A percentile compares a stretch with the other conserved stretches of the same genome.
Conservation (phyloP, 2,888 invertebrate genomes). For the Ypsolopha scabrella region DNA sequence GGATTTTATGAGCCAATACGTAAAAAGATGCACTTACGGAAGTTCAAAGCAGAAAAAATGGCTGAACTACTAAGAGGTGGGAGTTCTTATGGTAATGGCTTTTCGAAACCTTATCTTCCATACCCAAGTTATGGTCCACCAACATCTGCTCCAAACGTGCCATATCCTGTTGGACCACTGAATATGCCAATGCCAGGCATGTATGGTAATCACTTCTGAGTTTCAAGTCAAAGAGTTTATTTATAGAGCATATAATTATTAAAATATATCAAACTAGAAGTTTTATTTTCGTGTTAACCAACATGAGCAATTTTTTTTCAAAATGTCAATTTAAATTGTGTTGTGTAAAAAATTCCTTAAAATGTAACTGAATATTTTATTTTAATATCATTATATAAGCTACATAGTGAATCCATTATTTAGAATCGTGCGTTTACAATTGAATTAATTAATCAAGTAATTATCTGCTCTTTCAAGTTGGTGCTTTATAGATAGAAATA, state of each 20-base stretch:
- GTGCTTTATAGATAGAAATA: slow-evolving; percentile 40
- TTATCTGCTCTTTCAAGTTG: slow-evolving; percentile 13
- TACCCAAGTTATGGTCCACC: slow-evolving; percentile 48
- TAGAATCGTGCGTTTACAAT: too few relatives aligned
- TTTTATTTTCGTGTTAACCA: background rate
- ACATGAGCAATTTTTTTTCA: slow-evolving; percentile 7
- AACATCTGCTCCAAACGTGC: slow-evolving; percentile 65
- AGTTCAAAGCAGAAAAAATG: slow-evolving; percentile 96
- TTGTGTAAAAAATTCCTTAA: too few relatives aligned
- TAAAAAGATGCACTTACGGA: slow-evolving; percentile 71
- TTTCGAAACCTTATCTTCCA: slow-evolving; percentile 49
- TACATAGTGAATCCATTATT: too few relatives aligned
- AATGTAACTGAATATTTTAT: too few relatives aligned
- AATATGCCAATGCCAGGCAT: slow-evolving; percentile 77
- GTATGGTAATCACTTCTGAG: slow-evolving; percentile 57
- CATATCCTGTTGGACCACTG: slow-evolving; percentile 72
- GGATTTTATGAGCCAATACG: slow-evolving; percentile 78
- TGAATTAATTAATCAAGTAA: too few relatives aligned
- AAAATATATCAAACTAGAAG: too few relatives aligned
- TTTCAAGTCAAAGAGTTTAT: background rate
- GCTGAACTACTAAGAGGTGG: slow-evolving; percentile 73
- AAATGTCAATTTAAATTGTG: slow-evolving; percentile 22
- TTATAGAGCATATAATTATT: too few relatives aligned
- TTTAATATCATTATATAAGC: too few relatives aligned
- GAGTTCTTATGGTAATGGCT: slow-evolving; percentile 45